phyloP scores from a whole-genome alignment of 2,113 vertebrate genomes.

The Onychostoma macrolepis region DNA sequence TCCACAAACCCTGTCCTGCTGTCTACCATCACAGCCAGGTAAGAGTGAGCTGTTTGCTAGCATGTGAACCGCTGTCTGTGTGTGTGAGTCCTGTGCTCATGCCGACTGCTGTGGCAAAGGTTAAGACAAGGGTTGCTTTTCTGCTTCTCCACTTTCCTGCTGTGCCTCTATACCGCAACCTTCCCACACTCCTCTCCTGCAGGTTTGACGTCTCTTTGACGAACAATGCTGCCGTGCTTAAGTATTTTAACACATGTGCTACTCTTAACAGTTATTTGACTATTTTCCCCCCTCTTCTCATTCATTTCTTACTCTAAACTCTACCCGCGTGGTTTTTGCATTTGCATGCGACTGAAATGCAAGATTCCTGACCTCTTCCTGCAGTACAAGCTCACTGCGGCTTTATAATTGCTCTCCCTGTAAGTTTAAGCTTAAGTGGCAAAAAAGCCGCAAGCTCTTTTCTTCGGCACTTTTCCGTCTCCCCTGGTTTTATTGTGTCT shows the following conservation, averaged over 20 bases:
- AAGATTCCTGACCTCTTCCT: slow-evolving; percentile 50
- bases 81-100: neutral
- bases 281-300: slow-evolving; percentile 5
- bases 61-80: neutral
- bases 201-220: slow-evolving; percentile 22
- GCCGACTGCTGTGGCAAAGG: slow-evolving; percentile 21
- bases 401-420: slow-evolving; percentile 64
- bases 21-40: slow-evolving; percentile 50
- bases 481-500: slow-evolving; percentile 68
- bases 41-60: slow-evolving; percentile 26
- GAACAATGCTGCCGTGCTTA: slow-evolving; percentile 33
- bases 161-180: neutral
- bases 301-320: slow-evolving; percentile 34
- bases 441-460: slow-evolving; percentile 48
- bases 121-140: slow-evolving; percentile 7
- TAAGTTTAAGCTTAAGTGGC: slow-evolving; percentile 32
- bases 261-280: slow-evolving; percentile 23
- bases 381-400: slow-evolving; percentile 52
- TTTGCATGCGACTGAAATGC: slow-evolving; percentile 13
- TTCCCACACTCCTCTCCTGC: slow-evolving; percentile 11
- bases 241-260: slow-evolving; percentile 55
- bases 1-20: slow-evolving; percentile 36
- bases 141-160: slow-evolving; percentile 18
- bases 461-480: slow-evolving; percentile 61
- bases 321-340: slow-evolving; percentile 20